phyloP scores from a whole-genome alignment of 2,888 invertebrate species.

The Drosophila ustulata region DNA sequence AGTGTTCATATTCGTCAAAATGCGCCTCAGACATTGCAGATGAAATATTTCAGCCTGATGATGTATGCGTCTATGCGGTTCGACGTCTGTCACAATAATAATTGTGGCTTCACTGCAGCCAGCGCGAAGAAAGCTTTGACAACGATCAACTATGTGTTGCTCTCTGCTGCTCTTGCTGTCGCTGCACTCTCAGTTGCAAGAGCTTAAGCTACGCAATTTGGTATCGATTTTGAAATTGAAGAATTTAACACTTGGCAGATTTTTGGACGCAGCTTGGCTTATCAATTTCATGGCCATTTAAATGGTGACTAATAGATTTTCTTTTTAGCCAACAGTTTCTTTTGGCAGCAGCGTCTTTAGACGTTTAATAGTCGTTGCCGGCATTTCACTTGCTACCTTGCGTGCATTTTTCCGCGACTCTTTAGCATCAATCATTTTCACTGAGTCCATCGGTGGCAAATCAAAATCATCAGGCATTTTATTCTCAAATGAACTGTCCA shows the following conservation, averaged over 20 bases:
- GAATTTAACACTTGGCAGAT: not conserved
- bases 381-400: conserved; percentile 4
- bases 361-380: conserved; percentile 31
- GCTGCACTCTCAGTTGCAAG: conserved; percentile 10
- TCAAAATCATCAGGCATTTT: conserved; percentile 78
- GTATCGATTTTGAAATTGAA: not conserved
- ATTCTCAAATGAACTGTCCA: conserved; percentile 82
- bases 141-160: conserved; percentile 12
- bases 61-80: conserved; percentile 21
- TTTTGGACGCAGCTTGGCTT: not conserved
- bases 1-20: conserved; percentile 96
- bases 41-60: conserved; percentile 83
- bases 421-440: conserved; percentile 10
- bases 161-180: not conserved
- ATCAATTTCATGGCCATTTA: not conserved
- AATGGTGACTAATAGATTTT: not conserved
- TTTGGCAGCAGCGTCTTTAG: conserved; percentile 61
- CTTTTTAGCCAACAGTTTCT: conserved; percentile 21
- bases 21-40: conserved; percentile 91
- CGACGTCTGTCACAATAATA: conserved; percentile 26
- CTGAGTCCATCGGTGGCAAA: conserved; percentile 63
- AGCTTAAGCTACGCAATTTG: conserved; percentile 31
- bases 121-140: conserved; percentile 42
- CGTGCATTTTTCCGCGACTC: conserved; percentile 5
- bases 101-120: not conserved